Percentiles rank a stretch among this genome's conserved stretches.
These are phyloP conservation scores for Microctenopoma steveboyesi DNA, from an alignment of 2,797 vertebrate species.

Conservation along the genomic window DNA sequence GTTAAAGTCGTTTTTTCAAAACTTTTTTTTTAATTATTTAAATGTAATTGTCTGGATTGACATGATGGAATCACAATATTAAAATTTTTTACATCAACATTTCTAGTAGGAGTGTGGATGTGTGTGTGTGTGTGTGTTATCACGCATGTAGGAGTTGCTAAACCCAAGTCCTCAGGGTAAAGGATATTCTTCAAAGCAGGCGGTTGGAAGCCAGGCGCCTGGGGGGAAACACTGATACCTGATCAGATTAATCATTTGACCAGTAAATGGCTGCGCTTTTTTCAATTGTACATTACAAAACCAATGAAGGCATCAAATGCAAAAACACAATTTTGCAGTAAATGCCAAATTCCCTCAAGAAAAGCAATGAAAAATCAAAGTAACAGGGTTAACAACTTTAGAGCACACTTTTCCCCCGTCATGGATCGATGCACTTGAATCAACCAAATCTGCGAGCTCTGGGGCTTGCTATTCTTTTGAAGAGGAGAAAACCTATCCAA, in stretches of 20 bases:
- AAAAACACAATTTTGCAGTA: conserved; percentile 62
- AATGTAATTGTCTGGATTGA: not conserved
- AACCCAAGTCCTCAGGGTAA: conserved; percentile 80
- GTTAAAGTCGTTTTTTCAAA: not conserved
- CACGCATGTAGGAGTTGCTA: conserved; percentile 74
- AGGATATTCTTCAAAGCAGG: conserved; percentile 87
- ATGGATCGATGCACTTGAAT: conserved; percentile 81
- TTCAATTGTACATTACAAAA: conserved; percentile 68
- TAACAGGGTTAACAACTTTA: conserved; percentile 70
- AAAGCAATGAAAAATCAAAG: conserved; percentile 71
- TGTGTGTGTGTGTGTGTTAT: conserved; percentile 50
- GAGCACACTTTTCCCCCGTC: conserved; percentile 51
- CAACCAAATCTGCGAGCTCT: conserved; percentile 81
- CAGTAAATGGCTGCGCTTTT: conserved; percentile 70
- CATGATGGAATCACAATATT: conserved; percentile 4
- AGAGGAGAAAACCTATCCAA: conserved; percentile 80
- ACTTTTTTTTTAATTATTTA: not conserved
- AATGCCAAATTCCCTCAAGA: conserved; percentile 67
- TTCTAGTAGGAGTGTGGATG: not conserved
- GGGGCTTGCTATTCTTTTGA: conserved; percentile 83
- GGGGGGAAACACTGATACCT: conserved; percentile 77
- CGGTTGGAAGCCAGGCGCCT: conserved; percentile 75
- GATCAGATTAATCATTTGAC: conserved; percentile 81
- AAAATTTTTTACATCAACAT: not conserved
- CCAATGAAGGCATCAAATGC: conserved; percentile 64